Percentiles rank a stretch among this genome's conserved stretches.
Conservation (phyloP, 2,888 invertebrate species). For the Hermaeophaga mercurialis region DNA sequence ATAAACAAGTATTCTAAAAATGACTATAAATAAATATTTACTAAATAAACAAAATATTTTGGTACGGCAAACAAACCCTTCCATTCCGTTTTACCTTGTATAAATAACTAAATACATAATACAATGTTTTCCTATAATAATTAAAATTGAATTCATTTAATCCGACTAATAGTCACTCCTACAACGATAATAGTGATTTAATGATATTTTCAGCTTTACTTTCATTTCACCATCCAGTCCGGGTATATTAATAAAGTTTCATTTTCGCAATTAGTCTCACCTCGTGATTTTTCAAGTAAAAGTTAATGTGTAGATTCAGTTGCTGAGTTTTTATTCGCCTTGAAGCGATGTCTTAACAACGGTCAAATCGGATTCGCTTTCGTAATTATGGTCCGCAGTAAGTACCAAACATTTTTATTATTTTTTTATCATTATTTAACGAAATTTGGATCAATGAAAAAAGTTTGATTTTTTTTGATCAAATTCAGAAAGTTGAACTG, state of each 20-base stretch:
- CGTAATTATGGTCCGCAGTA: slow-evolving; percentile 16
- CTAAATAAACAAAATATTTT: no score
- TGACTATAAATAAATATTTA: no score
- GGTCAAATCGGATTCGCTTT: slow-evolving; percentile 6
- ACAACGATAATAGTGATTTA: slow-evolving; percentile 7
- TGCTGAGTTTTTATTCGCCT: background rate
- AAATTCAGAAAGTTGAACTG: no score
- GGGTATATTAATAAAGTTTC: slow-evolving; percentile 3
- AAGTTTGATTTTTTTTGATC: no score
- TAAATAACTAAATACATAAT: no score
- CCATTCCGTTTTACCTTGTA: no score
- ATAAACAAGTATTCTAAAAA: no score
- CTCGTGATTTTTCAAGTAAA: slow-evolving; percentile 26
- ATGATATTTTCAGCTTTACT: slow-evolving; percentile 8
- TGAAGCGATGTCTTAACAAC: slow-evolving; percentile 4
- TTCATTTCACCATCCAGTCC: slow-evolving; percentile 19
- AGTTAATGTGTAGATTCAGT: slow-evolving; percentile 21
- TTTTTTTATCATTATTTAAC: no score
- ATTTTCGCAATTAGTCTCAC: slow-evolving; percentile 27
- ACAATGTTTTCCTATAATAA: no score
- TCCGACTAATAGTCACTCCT: slow-evolving; percentile 2
- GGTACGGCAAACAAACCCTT: no score
- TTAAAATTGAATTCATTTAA: background rate
- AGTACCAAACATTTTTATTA: no score
- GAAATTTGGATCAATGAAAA: no score